These are phyloP conservation scores for Cyaniris semiargus DNA, from an alignment of 2,888 invertebrate genomes.

Conservation along the genomic window DNA sequence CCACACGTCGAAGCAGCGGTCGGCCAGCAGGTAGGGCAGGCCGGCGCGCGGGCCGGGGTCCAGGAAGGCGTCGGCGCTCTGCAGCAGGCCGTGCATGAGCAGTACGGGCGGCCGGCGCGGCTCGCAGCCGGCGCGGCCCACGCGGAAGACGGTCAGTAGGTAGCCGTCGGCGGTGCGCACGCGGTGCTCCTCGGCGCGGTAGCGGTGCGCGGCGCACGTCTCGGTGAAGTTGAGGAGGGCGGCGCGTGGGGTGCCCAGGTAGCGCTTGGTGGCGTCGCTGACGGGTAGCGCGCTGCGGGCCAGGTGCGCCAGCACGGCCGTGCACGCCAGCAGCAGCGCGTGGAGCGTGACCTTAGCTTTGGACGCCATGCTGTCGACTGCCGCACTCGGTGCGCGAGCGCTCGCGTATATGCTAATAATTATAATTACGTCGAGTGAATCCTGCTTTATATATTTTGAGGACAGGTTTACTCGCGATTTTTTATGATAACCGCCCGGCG, in stretches of 20 bases:
- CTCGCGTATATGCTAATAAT: neutral
- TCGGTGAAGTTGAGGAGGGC: slow-evolving; percentile 54
- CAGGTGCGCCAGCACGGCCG: slow-evolving; percentile 43
- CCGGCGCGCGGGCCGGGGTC: slow-evolving; percentile 58
- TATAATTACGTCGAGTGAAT: neutral
- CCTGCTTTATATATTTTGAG: neutral
- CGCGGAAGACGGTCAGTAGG: slow-evolving; percentile 55
- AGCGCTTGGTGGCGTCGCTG: slow-evolving; percentile 45
- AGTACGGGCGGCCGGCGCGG: slow-evolving; percentile 53
- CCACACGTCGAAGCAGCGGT: slow-evolving; percentile 53
- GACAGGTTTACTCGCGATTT: neutral
- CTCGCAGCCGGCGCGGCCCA: slow-evolving; percentile 37
- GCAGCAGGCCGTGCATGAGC: slow-evolving; percentile 63
- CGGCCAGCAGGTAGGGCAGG: slow-evolving; percentile 49
- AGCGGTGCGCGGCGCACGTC: slow-evolving; percentile 51
- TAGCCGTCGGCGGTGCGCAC: slow-evolving; percentile 63
- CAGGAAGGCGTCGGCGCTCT: slow-evolving; percentile 59
- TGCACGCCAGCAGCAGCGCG: slow-evolving; percentile 45
- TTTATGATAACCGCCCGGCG: neutral
- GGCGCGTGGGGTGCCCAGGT: slow-evolving; percentile 48
- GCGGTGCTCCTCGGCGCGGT: slow-evolving; percentile 54
- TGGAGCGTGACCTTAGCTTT: slow-evolving; percentile 49
- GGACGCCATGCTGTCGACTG: slow-evolving; percentile 52
- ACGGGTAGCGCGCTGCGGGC: slow-evolving; percentile 43
- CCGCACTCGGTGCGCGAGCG: slow-evolving; percentile 29